Conservation (phyloP, 2,113 vertebrate genomes). For the Gobiocypris rarus region DNA sequence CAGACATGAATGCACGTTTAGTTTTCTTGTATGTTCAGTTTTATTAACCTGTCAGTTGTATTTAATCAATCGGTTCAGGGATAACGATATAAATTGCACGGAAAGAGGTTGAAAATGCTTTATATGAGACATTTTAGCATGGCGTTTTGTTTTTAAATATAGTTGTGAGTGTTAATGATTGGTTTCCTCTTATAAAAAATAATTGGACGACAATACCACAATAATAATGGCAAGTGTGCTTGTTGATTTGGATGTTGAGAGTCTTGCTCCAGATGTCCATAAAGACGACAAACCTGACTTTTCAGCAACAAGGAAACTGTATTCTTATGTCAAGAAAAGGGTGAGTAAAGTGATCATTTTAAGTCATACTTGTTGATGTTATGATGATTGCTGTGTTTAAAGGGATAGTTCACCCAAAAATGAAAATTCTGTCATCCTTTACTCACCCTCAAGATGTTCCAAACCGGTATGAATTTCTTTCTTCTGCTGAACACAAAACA, state of each 20-base stretch:
- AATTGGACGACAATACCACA: not conserved
- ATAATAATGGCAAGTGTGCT: constrained; percentile 57
- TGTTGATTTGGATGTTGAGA: constrained; percentile 74
- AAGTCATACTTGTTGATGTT: not conserved
- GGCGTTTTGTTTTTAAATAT: constrained; percentile 13
- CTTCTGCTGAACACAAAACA: too few relatives aligned
- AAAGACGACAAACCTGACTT: constrained; percentile 73
- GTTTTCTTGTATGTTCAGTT: not conserved
- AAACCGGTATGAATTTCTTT: too few relatives aligned
- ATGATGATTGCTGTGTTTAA: not conserved
- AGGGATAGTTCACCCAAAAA: too few relatives aligned
- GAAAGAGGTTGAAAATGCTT: not conserved
- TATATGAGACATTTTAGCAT: not conserved
- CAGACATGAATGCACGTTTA: not conserved
- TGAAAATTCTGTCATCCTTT: too few relatives aligned
- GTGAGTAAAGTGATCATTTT: constrained; percentile 63
- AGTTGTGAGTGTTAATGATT: not conserved
- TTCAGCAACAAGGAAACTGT: constrained; percentile 75
- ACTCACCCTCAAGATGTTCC: too few relatives aligned
- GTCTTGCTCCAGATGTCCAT: constrained; percentile 47
- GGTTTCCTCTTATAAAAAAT: not conserved
- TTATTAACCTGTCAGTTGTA: not conserved
- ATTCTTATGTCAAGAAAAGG: constrained; percentile 82
- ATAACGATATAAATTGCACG: not conserved
- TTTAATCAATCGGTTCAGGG: not conserved